Conservation (phyloP, 2,113 vertebrate species). For the Mixornis gularis region DNA sequence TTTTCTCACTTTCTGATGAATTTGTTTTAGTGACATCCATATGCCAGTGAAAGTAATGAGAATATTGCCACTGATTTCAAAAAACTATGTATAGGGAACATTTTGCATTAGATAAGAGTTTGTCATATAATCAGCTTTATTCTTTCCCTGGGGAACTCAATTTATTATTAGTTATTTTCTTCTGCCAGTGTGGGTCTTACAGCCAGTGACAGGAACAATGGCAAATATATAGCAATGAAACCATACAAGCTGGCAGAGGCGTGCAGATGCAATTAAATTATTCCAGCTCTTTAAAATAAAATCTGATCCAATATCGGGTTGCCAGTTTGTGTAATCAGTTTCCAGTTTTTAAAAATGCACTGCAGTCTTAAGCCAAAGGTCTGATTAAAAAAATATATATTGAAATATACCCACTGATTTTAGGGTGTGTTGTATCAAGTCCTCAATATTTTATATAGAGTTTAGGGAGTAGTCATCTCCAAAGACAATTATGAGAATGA, state of each 20-base stretch:
- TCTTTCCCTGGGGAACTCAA: neutral
- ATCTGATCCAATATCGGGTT: neutral
- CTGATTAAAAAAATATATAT: neutral
- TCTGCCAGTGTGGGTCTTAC: neutral
- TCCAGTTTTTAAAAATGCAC: neutral
- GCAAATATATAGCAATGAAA: slow-evolving; percentile 6
- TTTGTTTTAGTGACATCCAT: neutral
- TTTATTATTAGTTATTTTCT: slow-evolving; percentile 28
- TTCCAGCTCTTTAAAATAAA: slow-evolving; percentile 25
- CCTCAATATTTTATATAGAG: neutral
- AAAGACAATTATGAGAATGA: neutral
- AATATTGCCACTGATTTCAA: neutral
- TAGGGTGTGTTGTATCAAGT: neutral
- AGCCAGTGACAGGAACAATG: slow-evolving; percentile 14
- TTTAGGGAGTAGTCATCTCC: neutral
- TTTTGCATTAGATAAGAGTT: neutral
- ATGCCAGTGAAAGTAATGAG: neutral
- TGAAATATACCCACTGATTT: neutral
- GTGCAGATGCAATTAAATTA: slow-evolving; percentile 33
- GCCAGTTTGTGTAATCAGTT: neutral
- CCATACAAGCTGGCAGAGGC: slow-evolving; percentile 10
- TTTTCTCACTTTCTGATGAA: neutral
- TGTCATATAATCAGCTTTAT: slow-evolving; percentile 10
- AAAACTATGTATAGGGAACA: neutral
- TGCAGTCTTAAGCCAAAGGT: neutral